Evolutionary conservation across 2,113 vertebrate genomes (phyloP).

Genomic region (Chaetodon trifascialis): DNA sequence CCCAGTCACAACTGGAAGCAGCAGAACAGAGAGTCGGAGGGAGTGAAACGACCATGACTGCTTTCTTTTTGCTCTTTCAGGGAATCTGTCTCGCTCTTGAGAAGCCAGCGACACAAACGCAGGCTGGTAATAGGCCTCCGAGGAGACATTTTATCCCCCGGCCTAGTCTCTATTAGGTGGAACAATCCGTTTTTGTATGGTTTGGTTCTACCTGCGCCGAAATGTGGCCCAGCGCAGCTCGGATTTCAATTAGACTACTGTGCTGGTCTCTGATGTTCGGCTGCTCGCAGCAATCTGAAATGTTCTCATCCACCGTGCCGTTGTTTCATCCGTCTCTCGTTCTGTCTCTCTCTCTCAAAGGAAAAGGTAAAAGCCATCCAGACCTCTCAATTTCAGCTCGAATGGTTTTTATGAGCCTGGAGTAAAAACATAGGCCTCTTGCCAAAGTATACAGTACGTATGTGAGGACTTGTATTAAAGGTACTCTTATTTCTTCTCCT

Average conservation of each 20-base stretch:
- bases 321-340: neutral
- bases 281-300: conserved; percentile 14
- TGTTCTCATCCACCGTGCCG: neutral
- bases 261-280: conserved; percentile 5
- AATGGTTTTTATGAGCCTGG: conserved; percentile 20
- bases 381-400: conserved; percentile 33
- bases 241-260: conserved; percentile 43
- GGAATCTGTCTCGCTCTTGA: conserved; percentile 33
- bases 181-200: conserved; percentile 53
- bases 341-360: neutral
- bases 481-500: conserved; percentile 35
- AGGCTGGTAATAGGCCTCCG: conserved; percentile 49
- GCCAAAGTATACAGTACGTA: conserved; percentile 22
- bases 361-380: conserved; percentile 6
- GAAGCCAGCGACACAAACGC: conserved; percentile 22
- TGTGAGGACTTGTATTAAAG: conserved; percentile 34
- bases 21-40: neutral
- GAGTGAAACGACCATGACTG: conserved; percentile 23
- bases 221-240: conserved; percentile 1
- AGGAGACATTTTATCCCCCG: conserved; percentile 59
- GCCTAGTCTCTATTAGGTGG: conserved; percentile 33
- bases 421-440: conserved; percentile 39
- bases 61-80: conserved; percentile 44
- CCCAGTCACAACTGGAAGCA: conserved; percentile 23
- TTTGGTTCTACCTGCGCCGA: conserved; percentile 29